Base-by-base conservation (phyloP, 2,888 invertebrate species). In the Scaptomyza tumidula region DNA sequence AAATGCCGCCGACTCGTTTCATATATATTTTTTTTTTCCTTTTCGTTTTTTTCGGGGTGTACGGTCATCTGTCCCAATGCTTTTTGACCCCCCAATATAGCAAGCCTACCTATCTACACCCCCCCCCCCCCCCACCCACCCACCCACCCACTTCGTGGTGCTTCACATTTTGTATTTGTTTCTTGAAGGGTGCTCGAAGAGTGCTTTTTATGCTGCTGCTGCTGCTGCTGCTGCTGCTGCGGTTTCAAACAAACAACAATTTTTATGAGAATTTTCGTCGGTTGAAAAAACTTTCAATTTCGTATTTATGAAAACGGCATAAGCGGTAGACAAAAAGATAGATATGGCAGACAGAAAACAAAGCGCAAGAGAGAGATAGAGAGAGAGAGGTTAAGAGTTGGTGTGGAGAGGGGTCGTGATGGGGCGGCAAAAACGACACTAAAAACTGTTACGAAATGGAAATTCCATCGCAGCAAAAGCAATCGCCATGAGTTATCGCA, bases 221-320 rank as follows among this genome's bases (percentile, higher is more conserved):
- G 60, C 37, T 37, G 41, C 1, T n/a, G 39, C 39, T 56, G 60
- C 37, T 37, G 37, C 37, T n/a, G 35, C 35, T 79, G 84, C 67
- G 80, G 86, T 83, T 82, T 84, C 41, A 16, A 10, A 41, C 59
- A 71, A 55, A 78, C 78, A 84, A 81, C 81, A 84, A 80, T 84
- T 86, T 83, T 86, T 83, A 86, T 86, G 82, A 78, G 87, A 84
- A 86, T 83, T 84, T 86, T 86, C 71, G 68, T 57, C 66, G 78
- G 81, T 84, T 80, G 85, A 78, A 85, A 69, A 83, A 87, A 83
- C 85, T 86, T 86, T 83, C 85, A 85, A 81, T 83, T 87, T 86
- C 74, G 81, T 68, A 84, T 84, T 78, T 71, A 81, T 84, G 78
- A 84, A 78, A 81, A 81, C 75, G 5, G 41, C 41, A 76, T 72